These are phyloP conservation scores for Tryphoninae sp. DNA, from an alignment of 2,888 invertebrate species.

Conservation along the genomic window DNA sequence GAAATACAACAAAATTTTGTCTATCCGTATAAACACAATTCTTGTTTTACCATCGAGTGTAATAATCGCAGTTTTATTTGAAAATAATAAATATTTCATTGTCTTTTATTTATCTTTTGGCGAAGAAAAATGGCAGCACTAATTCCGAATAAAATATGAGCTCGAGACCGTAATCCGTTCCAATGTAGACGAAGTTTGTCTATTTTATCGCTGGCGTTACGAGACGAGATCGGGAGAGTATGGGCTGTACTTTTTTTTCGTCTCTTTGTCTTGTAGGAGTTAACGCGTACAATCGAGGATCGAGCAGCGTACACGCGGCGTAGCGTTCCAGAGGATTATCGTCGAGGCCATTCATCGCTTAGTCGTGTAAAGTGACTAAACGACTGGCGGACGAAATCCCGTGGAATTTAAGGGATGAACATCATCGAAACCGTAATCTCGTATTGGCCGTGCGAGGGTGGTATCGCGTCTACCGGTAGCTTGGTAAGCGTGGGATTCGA, in stretches of 20 bases:
- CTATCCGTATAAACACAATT: no score
- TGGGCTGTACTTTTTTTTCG: background rate
- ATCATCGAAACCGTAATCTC: conserved; percentile 41
- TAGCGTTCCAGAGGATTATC: conserved; percentile 22
- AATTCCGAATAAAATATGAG: no score
- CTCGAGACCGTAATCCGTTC: no score
- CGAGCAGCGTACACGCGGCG: background rate
- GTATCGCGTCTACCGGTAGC: conserved; percentile 33
- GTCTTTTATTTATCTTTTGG: no score
- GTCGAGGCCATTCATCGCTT: conserved; percentile 31
- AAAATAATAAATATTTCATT: no score
- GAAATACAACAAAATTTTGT: no score
- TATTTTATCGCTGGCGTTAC: no score
- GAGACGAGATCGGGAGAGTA: no score
- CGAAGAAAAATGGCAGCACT: no score
- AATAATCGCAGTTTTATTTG: no score
- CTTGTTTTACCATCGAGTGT: no score
- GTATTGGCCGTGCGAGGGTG: conserved; percentile 16
- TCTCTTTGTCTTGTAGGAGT: conserved; percentile 13
- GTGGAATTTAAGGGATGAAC: conserved; percentile 38
- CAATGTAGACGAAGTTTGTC: no score
- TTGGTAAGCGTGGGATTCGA: conserved; percentile 9
- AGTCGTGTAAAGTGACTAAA: conserved; percentile 14
- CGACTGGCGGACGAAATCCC: conserved; percentile 28
- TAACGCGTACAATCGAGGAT: background rate